phyloP scores from a whole-genome alignment of 1,140 invertebrate species.

The Calosoma granatense region DNA sequence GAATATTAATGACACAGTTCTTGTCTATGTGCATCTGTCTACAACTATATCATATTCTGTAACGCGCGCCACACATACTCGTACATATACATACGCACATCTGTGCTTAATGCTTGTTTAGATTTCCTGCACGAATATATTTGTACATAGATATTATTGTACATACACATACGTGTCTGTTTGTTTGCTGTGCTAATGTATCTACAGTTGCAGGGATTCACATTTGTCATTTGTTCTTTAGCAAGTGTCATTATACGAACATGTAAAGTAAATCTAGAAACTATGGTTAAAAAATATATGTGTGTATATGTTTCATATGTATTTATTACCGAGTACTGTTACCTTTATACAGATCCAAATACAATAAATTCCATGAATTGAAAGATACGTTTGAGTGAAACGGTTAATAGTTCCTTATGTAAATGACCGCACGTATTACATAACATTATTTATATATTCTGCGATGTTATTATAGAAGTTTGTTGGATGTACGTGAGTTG shows the following conservation, averaged over 20 bases:
- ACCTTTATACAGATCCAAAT: background rate
- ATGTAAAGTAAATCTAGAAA: background rate
- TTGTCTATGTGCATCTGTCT: background rate
- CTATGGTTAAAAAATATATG: background rate
- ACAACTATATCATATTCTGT: background rate
- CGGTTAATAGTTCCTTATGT: slow-evolving; percentile 3
- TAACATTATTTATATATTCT: slow-evolving; percentile 6
- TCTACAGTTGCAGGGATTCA: background rate
- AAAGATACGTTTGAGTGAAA: background rate
- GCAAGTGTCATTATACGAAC: background rate
- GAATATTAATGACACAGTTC: background rate
- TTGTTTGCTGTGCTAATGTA: background rate
- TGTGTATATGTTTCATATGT: background rate
- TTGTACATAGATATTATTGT: background rate
- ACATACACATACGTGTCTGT: too few relatives aligned
- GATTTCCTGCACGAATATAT: too few relatives aligned
- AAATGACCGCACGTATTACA: slow-evolving; percentile 1
- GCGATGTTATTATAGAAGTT: slow-evolving; percentile 4
- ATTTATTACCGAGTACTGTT: background rate
- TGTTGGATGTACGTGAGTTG: background rate
- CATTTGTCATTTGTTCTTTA: background rate
- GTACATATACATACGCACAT: background rate
- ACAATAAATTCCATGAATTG: background rate
- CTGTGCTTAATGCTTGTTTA: background rate
- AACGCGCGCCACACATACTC: background rate